Conservation (phyloP, 2,888 invertebrate genomes). For the Drosophila limbata region DNA sequence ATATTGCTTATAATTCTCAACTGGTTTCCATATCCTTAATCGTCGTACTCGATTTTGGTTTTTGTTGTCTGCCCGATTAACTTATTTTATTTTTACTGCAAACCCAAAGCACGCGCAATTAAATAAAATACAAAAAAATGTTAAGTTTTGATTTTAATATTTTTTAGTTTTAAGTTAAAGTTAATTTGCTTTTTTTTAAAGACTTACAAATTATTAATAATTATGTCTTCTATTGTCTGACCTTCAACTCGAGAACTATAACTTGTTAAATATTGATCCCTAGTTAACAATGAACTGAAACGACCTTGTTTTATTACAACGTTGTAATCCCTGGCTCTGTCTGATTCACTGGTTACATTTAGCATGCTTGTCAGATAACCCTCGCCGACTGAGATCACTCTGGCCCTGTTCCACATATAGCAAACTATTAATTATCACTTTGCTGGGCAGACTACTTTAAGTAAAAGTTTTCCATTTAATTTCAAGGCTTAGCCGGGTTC, state of each 20-base stretch:
- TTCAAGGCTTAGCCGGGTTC: conserved; percentile 29
- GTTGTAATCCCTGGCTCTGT: conserved; percentile 6
- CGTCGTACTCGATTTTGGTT: too few species aligned
- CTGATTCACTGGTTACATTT: conserved; percentile 35
- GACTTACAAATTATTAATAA: too few species aligned
- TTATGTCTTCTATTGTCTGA: background rate
- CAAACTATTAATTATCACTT: conserved; percentile 12
- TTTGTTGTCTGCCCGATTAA: too few species aligned
- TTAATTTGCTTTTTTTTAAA: too few species aligned
- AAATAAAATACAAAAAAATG: too few species aligned
- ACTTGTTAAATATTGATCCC: background rate
- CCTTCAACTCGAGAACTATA: background rate
- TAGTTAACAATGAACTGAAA: conserved; percentile 19
- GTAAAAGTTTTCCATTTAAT: conserved; percentile 39
- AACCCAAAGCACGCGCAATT: too few species aligned
- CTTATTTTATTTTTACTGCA: too few species aligned
- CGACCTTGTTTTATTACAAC: conserved; percentile 28
- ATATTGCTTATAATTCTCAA: background rate
- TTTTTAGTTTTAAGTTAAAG: too few species aligned
- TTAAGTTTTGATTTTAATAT: too few species aligned
- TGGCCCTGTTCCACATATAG: conserved; percentile 25
- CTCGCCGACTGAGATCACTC: background rate
- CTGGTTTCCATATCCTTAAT: too few species aligned
- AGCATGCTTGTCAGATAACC: conserved; percentile 26
- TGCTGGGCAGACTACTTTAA: background rate